These are phyloP conservation scores for Heliconius eleuchia DNA, from an alignment of 1,140 invertebrate genomes.

Conservation along the genomic window DNA sequence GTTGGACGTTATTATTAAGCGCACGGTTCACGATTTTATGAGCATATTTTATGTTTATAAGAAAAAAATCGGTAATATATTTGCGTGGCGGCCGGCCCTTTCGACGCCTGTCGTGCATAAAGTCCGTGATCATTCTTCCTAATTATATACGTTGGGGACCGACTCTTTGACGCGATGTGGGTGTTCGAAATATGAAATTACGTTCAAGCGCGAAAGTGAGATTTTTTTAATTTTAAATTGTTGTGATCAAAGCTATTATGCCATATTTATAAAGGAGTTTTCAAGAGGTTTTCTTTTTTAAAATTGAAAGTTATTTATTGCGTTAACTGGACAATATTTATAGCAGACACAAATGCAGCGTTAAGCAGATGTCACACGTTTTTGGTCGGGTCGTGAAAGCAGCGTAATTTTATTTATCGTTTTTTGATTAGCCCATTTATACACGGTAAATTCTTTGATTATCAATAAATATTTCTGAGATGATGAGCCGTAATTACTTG, in stretches of 20 bases:
- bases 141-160: constrained; percentile 70
- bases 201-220: constrained; percentile 66
- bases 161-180: constrained; percentile 61
- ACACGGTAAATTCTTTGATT: constrained; percentile 51
- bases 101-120: constrained; percentile 77
- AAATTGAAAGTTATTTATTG: constrained; percentile 52
- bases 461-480: constrained; percentile 38
- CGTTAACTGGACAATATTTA: constrained; percentile 67
- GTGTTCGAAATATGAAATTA: constrained; percentile 79
- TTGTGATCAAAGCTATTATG: constrained; percentile 53
- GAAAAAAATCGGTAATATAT: constrained; percentile 75
- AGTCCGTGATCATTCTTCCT: constrained; percentile 74
- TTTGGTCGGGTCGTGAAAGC: constrained; percentile 61
- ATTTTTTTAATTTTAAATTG: constrained; percentile 57
- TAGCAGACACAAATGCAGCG: constrained; percentile 56
- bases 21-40: constrained; percentile 62
- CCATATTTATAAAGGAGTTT: constrained; percentile 44
- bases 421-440: constrained; percentile 73
- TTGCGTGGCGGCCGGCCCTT: constrained; percentile 64
- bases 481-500: constrained; percentile 9
- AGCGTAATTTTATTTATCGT: constrained; percentile 76
- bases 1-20: constrained; percentile 67
- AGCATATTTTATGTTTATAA: constrained; percentile 67
- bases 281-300: constrained; percentile 43
- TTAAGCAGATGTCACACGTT: constrained; percentile 63